Evolutionary conservation across 2,113 vertebrate genomes (phyloP).

Genomic region (Lepisosteus osseus): DNA sequence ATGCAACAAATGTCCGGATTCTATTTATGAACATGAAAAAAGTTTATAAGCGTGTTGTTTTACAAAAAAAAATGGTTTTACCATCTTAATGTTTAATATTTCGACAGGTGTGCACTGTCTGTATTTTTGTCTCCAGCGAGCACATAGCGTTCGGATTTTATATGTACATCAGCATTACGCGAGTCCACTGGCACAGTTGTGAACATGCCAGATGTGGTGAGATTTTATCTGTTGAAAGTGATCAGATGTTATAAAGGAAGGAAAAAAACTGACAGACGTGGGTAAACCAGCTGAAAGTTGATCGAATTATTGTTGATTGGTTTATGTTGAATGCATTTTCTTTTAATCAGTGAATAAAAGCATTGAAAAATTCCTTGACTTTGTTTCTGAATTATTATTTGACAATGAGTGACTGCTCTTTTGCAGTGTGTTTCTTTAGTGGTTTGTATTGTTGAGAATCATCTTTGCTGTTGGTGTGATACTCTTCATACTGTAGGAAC

Average conservation of each 20-base stretch:
- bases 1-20: conserved; percentile 96
- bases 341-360: conserved; percentile 99
- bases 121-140: conserved; percentile 84
- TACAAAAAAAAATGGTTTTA: conserved; percentile 87
- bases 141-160: conserved; percentile 91
- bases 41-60: conserved; percentile 85
- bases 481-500: too few species aligned
- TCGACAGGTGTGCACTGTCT: conserved; percentile 86
- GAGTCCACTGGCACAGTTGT: conserved; percentile 79
- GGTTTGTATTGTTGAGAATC: too few species aligned
- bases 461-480: too few species aligned
- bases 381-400: conserved; percentile 1
- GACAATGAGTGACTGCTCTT: too few species aligned
- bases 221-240: conserved; percentile 85
- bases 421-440: too few species aligned
- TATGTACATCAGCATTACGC: conserved; percentile 86
- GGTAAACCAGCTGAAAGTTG: conserved; percentile 88
- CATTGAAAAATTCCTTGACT: conserved; percentile 68
- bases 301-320: conserved; percentile 94
- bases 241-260: conserved; percentile 66
- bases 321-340: conserved; percentile 97
- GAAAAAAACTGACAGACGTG: conserved; percentile 78
- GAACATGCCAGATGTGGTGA: conserved; percentile 82
- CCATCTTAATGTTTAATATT: conserved; percentile 95
- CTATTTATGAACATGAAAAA: conserved; percentile 88